Evolutionary conservation across 2,113 vertebrate species (phyloP).

Genomic region (Natator depressus): DNA sequence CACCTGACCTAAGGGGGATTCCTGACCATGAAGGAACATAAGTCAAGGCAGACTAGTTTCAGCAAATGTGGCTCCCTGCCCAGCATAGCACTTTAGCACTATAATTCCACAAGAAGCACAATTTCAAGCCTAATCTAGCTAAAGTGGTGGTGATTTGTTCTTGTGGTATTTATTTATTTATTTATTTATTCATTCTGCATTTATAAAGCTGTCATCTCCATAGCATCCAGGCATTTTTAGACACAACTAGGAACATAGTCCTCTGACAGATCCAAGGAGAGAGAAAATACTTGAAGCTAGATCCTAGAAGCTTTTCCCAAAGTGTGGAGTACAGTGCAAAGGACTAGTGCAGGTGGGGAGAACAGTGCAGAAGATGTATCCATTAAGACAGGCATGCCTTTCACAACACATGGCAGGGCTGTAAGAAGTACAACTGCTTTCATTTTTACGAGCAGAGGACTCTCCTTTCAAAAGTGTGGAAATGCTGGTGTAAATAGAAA

Average conservation of each 20-base stretch:
- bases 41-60: background rate
- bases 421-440: background rate
- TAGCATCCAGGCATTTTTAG: background rate
- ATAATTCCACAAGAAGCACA: background rate
- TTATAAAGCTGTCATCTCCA: background rate
- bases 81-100: background rate
- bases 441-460: conserved; percentile 13
- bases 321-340: conserved; percentile 1
- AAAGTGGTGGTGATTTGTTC: background rate
- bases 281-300: background rate
- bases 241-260: background rate
- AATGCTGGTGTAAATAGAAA: background rate
- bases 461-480: background rate
- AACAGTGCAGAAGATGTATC: background rate
- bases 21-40: background rate
- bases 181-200: background rate
- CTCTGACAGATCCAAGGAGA: background rate
- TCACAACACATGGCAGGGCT: background rate
- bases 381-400: background rate
- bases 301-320: background rate
- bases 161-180: background rate
- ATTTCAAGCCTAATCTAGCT: background rate
- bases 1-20: background rate
- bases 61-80: background rate
- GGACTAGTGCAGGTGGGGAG: background rate